Base-by-base conservation (phyloP, 1,140 invertebrate genomes). In the Platyscapa corneri region DNA sequence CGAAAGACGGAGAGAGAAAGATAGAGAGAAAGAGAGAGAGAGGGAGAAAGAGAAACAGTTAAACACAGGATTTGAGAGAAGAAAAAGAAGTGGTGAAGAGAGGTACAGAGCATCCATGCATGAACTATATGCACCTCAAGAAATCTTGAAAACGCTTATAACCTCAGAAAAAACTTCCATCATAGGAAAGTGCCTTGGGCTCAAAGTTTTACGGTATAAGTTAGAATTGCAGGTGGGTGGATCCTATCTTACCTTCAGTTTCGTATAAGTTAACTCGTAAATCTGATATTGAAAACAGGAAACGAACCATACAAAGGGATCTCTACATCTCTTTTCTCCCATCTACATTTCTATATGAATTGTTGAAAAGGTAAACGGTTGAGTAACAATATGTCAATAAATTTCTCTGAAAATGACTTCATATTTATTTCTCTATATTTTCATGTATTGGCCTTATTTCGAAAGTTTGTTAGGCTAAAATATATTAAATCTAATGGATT, bases 241-340 rank as follows among this genome's bases (percentile, higher is more conserved):
- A 75, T 75, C 39, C 37, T 30, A 42, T 39, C 39, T 49, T 49
- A 37, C 27, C 39, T 67, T 67, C 34, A 81, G 56, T 86, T 85
- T 85, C 77, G 75, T 84, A 74, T 87, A 91, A 90, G 88, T 91
- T 90, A 30, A 82, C 88, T 90, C 90, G 87, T 91, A 91, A 91
- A 90, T 91, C 87, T 85, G 89, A 91, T 90, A 90, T 91, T 91
- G 90, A 90, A 90, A 91, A 90, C 89, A 90, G 88, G 87, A 89
- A 87, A 87, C 77, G 88, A 90, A 89, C 90, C 89, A 90, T 90
- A 49, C 30, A 67, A 67, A 67, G n/a, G 65, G 32, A 14, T 56
- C 49, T 72, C 46, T 42, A 5, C 37, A 30, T 77, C n/a, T 49
- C 12, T 18, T 49, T 76, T 27, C 74, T 60, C 27, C 3, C 56